Evolutionary conservation across 2,888 invertebrate species (phyloP), one percentile per base, ranked within the genome.

Genomic region (Torymus tubicola): DNA sequence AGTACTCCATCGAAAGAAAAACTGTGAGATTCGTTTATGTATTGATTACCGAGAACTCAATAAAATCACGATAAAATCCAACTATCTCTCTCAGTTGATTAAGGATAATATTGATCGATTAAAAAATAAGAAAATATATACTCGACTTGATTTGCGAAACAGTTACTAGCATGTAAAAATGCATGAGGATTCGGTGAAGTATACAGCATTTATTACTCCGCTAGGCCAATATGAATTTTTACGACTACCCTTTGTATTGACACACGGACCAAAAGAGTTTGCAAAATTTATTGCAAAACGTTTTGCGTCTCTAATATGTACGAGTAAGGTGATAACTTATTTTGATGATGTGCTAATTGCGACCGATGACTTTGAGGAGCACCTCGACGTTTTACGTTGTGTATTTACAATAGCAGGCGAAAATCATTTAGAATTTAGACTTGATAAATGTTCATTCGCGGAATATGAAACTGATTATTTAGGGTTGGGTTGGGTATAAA

Each of bases 121-220:
- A 50, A 42, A 50, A 42, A 5, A 13, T 2, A 65, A 65, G 13
- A 65, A 65, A 50, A n/a, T 50, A 1, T 65, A 12, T 50, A 50
- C 65, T n/a, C 1, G 5, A 8, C 11, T 65, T n/a, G 16, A 65
- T 50, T 50, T 82, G 52, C 31, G 55, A 12, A 50, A 80, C 52
- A 77, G 82, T 0, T 82, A 73, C 11, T 31, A 55, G 21, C 65
- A 82, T 63, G 31, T 74, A 1, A 82, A 77, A 42, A 80, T 80
- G 77, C 64, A 73, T 2, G 68, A 78, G 2, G 14, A 16, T 8
- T 80, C 79, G 0, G 24, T 82, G 0, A 63, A 65, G 31, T 77
- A 61, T 21, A 79, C 80, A 0, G 55, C 73, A 0, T 80, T 77
- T 58, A 63, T 80, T 10, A 82, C 79, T 1, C 74, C 79, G 0